These are phyloP conservation scores for Cichladusa arquata DNA, from an alignment of 2,113 vertebrate genomes.

Conservation along the genomic window DNA sequence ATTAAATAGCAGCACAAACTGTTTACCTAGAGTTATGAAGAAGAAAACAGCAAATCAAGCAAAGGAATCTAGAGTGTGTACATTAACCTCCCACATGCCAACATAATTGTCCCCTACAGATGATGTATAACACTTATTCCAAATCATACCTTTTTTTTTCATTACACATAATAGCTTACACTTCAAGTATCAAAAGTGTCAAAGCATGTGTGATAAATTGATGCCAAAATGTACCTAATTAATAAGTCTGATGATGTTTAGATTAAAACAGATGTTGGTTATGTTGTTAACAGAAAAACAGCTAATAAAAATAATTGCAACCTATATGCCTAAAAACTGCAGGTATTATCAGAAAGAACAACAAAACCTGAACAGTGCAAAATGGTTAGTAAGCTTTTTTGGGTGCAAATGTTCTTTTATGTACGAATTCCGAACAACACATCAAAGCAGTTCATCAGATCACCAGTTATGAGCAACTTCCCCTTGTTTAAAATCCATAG, in stretches of 20 bases:
- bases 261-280: conserved; percentile 66
- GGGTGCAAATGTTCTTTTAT: not conserved
- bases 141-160: conserved; percentile 66
- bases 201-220: conserved; percentile 66
- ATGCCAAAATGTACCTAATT: conserved; percentile 69
- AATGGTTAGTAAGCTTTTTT: not conserved
- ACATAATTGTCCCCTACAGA: conserved; percentile 69
- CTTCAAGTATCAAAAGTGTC: conserved; percentile 63
- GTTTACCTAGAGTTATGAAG: conserved; percentile 76
- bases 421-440: not conserved
- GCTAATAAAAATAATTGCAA: conserved; percentile 69
- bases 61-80: conserved; percentile 68
- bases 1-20: conserved; percentile 80
- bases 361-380: conserved; percentile 13
- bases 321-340: conserved; percentile 16
- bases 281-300: conserved; percentile 48
- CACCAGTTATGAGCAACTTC: not conserved
- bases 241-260: conserved; percentile 67
- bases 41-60: conserved; percentile 78
- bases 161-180: conserved; percentile 60
- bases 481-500: not conserved
- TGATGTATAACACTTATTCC: conserved; percentile 67
- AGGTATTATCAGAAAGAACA: conserved; percentile 48
- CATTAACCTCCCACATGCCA: conserved; percentile 75
- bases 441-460: conserved; percentile 10